A percentile compares a stretch with the other conserved stretches of the same genome.
Evolutionary conservation across 2,797 vertebrate genomes (phyloP).

Genomic region (Hypotaenidia philippensis): DNA sequence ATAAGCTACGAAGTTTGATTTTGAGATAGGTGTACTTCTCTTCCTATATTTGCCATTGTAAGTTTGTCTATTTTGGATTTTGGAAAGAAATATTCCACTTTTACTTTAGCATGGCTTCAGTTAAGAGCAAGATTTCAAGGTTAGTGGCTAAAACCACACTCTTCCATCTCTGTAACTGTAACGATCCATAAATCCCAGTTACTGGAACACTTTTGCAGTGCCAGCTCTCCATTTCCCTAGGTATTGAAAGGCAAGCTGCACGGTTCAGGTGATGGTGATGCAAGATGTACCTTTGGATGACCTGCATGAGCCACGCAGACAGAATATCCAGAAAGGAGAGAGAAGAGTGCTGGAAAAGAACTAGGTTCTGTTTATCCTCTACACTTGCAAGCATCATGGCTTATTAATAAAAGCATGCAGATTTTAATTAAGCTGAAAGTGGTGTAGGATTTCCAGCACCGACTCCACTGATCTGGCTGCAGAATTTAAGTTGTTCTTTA

Average conservation of each 20-base stretch:
- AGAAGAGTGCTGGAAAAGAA: neutral
- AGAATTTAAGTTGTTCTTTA: neutral
- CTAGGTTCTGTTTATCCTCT: neutral
- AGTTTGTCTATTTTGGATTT: neutral
- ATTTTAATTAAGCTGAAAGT: conserved; percentile 2
- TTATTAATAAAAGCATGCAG: conserved; percentile 4
- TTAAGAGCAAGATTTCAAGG: neutral
- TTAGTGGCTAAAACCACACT: neutral
- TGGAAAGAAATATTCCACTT: neutral
- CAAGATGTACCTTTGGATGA: neutral
- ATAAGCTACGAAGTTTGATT: neutral
- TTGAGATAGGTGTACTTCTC: neutral
- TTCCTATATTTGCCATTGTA: neutral
- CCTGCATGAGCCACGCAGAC: neutral
- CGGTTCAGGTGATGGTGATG: neutral
- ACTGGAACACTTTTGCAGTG: neutral
- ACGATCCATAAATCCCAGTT: neutral
- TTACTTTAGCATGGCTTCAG: neutral
- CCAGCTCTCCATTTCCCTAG: neutral
- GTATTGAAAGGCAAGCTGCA: neutral
- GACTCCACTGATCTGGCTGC: neutral
- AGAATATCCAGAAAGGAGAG: neutral
- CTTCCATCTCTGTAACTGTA: neutral
- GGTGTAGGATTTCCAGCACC: neutral
- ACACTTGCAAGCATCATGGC: neutral